Evolutionary conservation across 2,113 vertebrate genomes (phyloP).

Genomic region (Eonycteris spelaea): DNA sequence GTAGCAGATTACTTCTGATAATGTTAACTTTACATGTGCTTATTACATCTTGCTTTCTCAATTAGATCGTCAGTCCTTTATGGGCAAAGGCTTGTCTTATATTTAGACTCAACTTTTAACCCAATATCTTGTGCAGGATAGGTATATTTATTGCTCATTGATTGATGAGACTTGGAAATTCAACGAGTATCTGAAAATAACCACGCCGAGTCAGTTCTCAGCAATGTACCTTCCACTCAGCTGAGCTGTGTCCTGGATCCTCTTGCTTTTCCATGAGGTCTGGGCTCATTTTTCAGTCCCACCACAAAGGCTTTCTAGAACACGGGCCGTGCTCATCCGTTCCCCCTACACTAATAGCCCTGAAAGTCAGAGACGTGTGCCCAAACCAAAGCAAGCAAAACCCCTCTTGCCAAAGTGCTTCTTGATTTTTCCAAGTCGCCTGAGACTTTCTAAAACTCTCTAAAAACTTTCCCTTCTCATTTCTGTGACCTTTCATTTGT

Average conservation of each 20-base stretch:
- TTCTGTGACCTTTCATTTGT: slow-evolving; percentile 56
- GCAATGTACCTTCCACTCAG: not conserved
- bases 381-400: not conserved
- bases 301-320: not conserved
- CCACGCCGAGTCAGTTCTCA: not conserved
- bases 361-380: not conserved
- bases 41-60: not conserved
- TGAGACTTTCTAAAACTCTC: not conserved
- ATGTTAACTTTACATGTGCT: not conserved
- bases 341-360: too few relatives aligned
- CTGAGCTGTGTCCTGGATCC: not conserved
- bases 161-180: not conserved
- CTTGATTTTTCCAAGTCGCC: not conserved
- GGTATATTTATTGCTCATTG: not conserved
- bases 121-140: not conserved
- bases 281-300: not conserved
- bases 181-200: not conserved
- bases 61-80: not conserved
- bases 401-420: not conserved
- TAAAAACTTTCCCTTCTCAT: slow-evolving; percentile 22
- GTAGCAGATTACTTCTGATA: not conserved
- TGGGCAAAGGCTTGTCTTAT: not conserved
- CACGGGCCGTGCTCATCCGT: too few relatives aligned
- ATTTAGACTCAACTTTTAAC: not conserved
- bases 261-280: not conserved